phyloP scores from a whole-genome alignment of 2,113 vertebrate species.

The Corythoichthys intestinalis region DNA sequence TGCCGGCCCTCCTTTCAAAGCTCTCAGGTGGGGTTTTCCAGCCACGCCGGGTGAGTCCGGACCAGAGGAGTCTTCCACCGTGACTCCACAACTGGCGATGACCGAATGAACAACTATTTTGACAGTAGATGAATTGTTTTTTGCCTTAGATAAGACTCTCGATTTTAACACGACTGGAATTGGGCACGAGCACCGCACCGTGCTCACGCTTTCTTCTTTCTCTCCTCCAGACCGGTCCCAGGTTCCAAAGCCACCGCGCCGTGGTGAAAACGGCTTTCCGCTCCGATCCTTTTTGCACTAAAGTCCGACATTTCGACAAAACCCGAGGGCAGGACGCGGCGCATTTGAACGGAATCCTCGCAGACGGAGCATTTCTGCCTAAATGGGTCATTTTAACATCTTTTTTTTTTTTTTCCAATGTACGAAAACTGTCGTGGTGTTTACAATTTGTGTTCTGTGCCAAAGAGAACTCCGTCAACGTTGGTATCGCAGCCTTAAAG shows the following conservation, averaged over 20 bases:
- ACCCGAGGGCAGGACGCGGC: constrained; percentile 5
- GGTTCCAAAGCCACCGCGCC: constrained; percentile 72
- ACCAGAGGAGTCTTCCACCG: background rate
- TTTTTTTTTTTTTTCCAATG: constrained; percentile 35
- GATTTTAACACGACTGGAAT: no score
- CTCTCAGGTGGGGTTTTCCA: constrained; percentile 61
- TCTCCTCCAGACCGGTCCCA: constrained; percentile 64
- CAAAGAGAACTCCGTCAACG: constrained; percentile 65
- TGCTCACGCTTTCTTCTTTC: background rate
- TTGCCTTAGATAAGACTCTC: no score
- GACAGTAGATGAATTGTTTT: no score
- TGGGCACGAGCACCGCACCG: no score
- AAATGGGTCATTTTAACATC: constrained; percentile 39
- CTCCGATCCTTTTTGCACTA: constrained; percentile 74
- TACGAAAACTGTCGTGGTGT: constrained; percentile 28
- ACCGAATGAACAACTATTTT: no score
- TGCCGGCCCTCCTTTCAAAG: constrained; percentile 59
- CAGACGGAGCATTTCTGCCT: constrained; percentile 61
- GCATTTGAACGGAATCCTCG: constrained; percentile 57
- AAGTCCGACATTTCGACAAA: constrained; percentile 33
- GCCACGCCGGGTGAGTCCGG: no score
- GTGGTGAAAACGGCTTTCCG: constrained; percentile 74
- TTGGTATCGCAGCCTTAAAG: no score
- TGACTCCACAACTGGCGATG: no score
- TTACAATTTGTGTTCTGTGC: constrained; percentile 67